These are phyloP conservation scores for Hylaeus anthracinus DNA, from an alignment of 1,140 invertebrate species.

Conservation along the genomic window DNA sequence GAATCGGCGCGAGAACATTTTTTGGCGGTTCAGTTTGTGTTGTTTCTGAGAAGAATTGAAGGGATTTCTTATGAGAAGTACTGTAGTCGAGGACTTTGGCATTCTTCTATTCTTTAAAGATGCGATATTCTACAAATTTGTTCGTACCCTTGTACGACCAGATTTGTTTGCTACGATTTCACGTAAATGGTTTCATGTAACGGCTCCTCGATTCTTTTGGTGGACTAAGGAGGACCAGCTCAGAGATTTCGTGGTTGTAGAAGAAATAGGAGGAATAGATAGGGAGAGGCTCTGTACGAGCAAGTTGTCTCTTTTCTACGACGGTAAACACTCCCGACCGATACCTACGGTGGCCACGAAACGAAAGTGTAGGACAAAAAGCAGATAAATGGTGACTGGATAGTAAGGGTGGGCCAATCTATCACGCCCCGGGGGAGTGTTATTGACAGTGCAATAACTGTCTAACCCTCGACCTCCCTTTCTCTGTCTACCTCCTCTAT, in stretches of 20 bases:
- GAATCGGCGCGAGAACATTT: slow-evolving; percentile 1
- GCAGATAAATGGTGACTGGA: slow-evolving; percentile 78
- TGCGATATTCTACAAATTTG: not conserved
- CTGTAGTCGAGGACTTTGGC: too few species aligned
- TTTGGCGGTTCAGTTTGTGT: not conserved
- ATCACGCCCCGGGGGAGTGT: slow-evolving; percentile 76
- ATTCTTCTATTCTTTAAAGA: too few species aligned
- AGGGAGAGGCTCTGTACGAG: slow-evolving; percentile 17
- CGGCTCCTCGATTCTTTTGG: too few species aligned
- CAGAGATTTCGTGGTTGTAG: slow-evolving; percentile 36
- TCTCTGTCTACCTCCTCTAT: slow-evolving; percentile 44
- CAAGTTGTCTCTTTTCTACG: slow-evolving; percentile 45
- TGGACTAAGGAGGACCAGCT: slow-evolving; percentile 15
- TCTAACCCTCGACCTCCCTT: slow-evolving; percentile 67
- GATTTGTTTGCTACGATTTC: not conserved
- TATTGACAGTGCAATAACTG: slow-evolving; percentile 79
- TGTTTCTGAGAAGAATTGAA: too few species aligned
- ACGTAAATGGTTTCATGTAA: too few species aligned
- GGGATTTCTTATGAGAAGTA: too few species aligned
- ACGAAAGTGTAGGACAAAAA: slow-evolving; percentile 77
- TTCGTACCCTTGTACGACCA: slow-evolving; percentile 1
- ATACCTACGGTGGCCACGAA: slow-evolving; percentile 69
- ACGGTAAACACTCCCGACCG: slow-evolving; percentile 73
- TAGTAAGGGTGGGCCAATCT: slow-evolving; percentile 76
- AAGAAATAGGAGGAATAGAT: slow-evolving; percentile 26